Conservation (phyloP, 2,888 invertebrate genomes). For the Phoenoteleia sp. region DNA sequence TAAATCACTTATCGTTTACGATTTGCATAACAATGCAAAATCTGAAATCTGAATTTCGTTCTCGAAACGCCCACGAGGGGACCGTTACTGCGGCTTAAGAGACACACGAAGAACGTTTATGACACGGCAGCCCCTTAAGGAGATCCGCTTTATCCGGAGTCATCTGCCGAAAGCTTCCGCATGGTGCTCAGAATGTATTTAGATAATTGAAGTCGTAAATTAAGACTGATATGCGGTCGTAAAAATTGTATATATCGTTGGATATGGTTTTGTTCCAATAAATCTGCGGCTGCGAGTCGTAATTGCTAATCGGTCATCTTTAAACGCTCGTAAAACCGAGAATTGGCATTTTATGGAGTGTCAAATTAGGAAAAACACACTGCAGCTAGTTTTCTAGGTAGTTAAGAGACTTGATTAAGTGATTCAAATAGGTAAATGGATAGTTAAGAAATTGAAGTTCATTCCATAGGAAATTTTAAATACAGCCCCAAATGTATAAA, state of each 20-base stretch:
- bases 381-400: not conserved
- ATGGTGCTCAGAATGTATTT: slow-evolving; percentile 50
- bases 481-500: too few relatives aligned
- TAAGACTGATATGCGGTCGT: slow-evolving; percentile 46
- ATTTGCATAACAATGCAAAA: slow-evolving; percentile 4
- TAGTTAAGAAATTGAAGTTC: too few relatives aligned
- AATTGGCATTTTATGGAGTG: slow-evolving; percentile 23
- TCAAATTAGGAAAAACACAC: slow-evolving; percentile 44
- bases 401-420: slow-evolving; percentile 13
- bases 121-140: slow-evolving; percentile 73
- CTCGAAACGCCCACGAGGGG: not conserved
- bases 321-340: slow-evolving; percentile 34
- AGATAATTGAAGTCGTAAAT: slow-evolving; percentile 66
- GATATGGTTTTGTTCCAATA: slow-evolving; percentile 57
- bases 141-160: slow-evolving; percentile 47
- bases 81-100: slow-evolving; percentile 6
- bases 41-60: not conserved
- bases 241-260: slow-evolving; percentile 53
- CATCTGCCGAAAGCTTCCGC: slow-evolving; percentile 47
- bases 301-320: slow-evolving; percentile 59
- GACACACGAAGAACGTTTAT: slow-evolving; percentile 63
- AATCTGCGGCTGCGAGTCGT: slow-evolving; percentile 34
- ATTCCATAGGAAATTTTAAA: too few relatives aligned
- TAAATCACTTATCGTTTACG: not conserved
- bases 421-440: not conserved